Evolutionary conservation across 2,888 invertebrate genomes (phyloP).

Genomic region (Eupithecia dodoneata): DNA sequence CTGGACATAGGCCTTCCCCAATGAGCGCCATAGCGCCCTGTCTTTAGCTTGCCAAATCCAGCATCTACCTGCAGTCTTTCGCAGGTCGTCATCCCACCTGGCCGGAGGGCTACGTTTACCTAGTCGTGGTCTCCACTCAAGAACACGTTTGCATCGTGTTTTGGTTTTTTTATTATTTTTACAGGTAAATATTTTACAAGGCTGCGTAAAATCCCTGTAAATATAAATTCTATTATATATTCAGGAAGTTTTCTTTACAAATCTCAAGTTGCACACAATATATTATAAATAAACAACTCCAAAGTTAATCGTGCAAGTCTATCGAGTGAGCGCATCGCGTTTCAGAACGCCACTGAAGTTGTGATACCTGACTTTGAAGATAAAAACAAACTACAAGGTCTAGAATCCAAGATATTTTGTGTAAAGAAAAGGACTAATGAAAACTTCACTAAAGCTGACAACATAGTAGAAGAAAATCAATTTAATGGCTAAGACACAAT

Average conservation of each 20-base stretch:
- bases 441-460: neutral
- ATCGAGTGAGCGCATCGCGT: constrained; percentile 14
- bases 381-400: neutral
- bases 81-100: too few species aligned
- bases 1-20: too few species aligned
- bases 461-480: neutral
- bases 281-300: constrained; percentile 24
- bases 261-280: constrained; percentile 11
- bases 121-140: too few species aligned
- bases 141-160: too few species aligned
- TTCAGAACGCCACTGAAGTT: constrained; percentile 27
- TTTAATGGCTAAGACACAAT: too few species aligned
- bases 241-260: constrained; percentile 6
- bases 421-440: neutral
- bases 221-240: neutral
- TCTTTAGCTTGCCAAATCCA: too few species aligned
- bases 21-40: too few species aligned
- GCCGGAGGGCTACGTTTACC: too few species aligned
- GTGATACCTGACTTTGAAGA: constrained; percentile 19
- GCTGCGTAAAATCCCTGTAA: neutral
- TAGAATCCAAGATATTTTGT: neutral
- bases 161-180: too few species aligned
- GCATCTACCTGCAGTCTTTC: too few species aligned
- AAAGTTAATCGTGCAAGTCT: constrained; percentile 27
- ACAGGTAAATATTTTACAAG: neutral